phyloP scores from a whole-genome alignment of 2,888 invertebrate genomes.

The Mellilla xanthometata region DNA sequence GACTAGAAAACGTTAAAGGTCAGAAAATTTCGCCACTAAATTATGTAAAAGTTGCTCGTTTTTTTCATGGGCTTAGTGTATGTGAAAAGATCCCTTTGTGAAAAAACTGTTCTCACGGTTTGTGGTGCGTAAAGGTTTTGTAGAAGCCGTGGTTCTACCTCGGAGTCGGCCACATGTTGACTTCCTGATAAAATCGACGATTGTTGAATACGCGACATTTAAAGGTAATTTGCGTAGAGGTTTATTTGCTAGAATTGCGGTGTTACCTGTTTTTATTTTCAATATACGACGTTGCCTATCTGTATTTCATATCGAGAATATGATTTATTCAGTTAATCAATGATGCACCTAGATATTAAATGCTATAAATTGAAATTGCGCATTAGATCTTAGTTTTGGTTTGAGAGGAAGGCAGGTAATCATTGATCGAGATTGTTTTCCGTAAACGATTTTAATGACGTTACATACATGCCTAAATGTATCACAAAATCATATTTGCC shows the following conservation, averaged over 20 bases:
- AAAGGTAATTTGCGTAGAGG: not conserved
- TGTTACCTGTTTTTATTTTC: not conserved
- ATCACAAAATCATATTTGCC: no score
- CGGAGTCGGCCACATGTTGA: conserved; percentile 47
- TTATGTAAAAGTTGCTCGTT: conserved; percentile 47
- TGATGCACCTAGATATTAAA: no score
- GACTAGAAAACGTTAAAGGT: conserved; percentile 53
- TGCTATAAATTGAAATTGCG: no score
- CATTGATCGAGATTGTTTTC: no score
- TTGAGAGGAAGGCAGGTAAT: no score
- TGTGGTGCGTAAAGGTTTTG: conserved; percentile 47
- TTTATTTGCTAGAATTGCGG: not conserved
- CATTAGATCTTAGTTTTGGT: no score
- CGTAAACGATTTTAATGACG: no score
- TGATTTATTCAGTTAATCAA: no score
- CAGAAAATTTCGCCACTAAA: conserved; percentile 54
- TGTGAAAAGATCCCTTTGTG: conserved; percentile 48
- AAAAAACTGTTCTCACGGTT: conserved; percentile 71
- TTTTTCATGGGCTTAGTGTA: conserved; percentile 55
- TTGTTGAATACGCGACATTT: conserved; percentile 23
- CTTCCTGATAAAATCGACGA: conserved; percentile 52
- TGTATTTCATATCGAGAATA: no score
- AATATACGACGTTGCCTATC: no score
- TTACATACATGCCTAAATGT: no score
- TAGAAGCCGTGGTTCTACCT: conserved; percentile 29